These are phyloP conservation scores for Triplophysa siluroides DNA, from an alignment of 2,113 vertebrate species.

Conservation along the genomic window DNA sequence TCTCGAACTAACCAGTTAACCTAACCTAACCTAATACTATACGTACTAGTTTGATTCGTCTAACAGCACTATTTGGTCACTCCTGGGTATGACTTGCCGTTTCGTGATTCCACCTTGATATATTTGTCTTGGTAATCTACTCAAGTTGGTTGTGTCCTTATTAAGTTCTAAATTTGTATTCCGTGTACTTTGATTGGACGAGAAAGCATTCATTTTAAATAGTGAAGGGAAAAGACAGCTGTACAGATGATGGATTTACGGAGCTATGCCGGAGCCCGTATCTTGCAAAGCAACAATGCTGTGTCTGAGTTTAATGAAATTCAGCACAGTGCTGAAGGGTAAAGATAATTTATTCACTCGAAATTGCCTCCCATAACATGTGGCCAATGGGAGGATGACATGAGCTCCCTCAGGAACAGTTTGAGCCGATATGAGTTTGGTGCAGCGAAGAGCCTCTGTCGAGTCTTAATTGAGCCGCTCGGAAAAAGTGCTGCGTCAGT, in stretches of 20 bases:
- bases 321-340: constrained; percentile 8
- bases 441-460: constrained; percentile 17
- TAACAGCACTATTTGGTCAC: background rate
- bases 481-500: constrained; percentile 22
- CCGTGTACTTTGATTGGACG: background rate
- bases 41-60: background rate
- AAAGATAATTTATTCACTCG: constrained; percentile 10
- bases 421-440: constrained; percentile 29
- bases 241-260: background rate
- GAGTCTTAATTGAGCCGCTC: constrained; percentile 17
- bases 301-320: constrained; percentile 25
- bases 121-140: background rate
- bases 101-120: background rate
- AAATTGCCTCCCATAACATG: constrained; percentile 9
- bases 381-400: background rate
- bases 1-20: constrained; percentile 6
- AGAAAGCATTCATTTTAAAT: constrained; percentile 8
- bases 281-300: constrained; percentile 16
- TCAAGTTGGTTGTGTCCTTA: background rate
- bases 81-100: background rate
- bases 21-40: background rate
- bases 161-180: background rate
- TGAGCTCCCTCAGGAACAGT: constrained; percentile 13
- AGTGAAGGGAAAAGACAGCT: constrained; percentile 8
- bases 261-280: background rate